These are phyloP conservation scores for Hirtodrosophila cameraria DNA, from an alignment of 2,888 invertebrate genomes.

Conservation along the genomic window DNA sequence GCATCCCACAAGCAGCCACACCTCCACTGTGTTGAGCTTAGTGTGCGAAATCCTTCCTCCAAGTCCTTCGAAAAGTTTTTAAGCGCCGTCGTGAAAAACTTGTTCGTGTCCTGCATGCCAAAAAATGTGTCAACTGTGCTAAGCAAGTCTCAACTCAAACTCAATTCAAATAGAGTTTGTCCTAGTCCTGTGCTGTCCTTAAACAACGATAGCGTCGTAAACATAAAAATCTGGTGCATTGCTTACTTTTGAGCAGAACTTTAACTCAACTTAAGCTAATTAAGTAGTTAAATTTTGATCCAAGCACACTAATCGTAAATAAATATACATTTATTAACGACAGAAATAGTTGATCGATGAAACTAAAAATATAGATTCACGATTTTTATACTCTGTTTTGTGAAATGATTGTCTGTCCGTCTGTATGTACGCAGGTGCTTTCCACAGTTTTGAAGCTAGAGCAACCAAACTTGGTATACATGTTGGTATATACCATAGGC, in stretches of 20 bases:
- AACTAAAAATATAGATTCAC: no score
- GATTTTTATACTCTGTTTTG: no score
- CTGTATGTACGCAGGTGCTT: no score
- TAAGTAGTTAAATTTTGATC: slow-evolving; percentile 57
- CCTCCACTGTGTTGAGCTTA: slow-evolving; percentile 46
- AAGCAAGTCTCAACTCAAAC: slow-evolving; percentile 24
- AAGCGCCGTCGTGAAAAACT: slow-evolving; percentile 71
- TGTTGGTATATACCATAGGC: no score
- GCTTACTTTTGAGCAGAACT: neutral
- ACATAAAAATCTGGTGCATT: slow-evolving; percentile 52
- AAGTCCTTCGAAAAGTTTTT: slow-evolving; percentile 64
- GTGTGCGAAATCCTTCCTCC: slow-evolving; percentile 56
- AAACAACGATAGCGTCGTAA: slow-evolving; percentile 39
- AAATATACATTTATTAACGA: neutral
- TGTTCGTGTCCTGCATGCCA: slow-evolving; percentile 75
- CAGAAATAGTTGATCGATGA: no score
- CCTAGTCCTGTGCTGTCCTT: slow-evolving; percentile 26
- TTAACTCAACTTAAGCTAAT: slow-evolving; percentile 58
- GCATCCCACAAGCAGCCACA: slow-evolving; percentile 2
- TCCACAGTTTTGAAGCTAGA: no score
- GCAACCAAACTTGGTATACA: no score
- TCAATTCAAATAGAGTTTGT: slow-evolving; percentile 29
- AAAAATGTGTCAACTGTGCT: slow-evolving; percentile 66
- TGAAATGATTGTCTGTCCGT: no score
- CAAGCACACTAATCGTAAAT: slow-evolving; percentile 41